Percentiles rank a stretch among this genome's conserved stretches.
These are phyloP conservation scores for Loris lydekkerianus DNA, from an alignment of 2,797 vertebrate species.

Conservation along the genomic window DNA sequence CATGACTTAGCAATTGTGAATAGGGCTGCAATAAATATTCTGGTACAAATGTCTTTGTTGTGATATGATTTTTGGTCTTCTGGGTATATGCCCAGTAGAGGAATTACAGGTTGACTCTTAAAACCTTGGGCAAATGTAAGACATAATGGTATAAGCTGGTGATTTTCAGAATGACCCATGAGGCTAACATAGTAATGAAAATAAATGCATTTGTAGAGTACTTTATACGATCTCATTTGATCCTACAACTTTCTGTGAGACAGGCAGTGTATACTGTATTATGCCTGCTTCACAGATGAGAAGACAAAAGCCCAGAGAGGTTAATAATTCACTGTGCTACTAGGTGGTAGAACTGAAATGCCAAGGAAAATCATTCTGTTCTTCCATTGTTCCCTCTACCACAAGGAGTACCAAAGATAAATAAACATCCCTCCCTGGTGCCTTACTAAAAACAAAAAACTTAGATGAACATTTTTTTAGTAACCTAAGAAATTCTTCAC, in stretches of 20 bases:
- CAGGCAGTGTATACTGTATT: not conserved
- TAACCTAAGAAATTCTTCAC: conserved; percentile 69
- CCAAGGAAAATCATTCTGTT: not conserved
- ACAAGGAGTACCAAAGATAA: not conserved
- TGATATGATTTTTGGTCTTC: too few relatives aligned
- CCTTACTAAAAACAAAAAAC: not conserved
- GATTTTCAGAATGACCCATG: not conserved
- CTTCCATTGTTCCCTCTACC: not conserved
- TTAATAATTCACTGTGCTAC: not conserved
- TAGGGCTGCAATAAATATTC: too few relatives aligned
- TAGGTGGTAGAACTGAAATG: not conserved
- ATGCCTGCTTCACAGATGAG: not conserved
- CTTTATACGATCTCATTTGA: not conserved
- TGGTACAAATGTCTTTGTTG: too few relatives aligned
- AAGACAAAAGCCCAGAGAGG: not conserved
- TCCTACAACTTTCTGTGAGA: not conserved
- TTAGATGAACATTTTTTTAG: not conserved
- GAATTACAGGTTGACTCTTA: not conserved
- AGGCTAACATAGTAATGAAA: not conserved
- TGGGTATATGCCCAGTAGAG: too few relatives aligned
- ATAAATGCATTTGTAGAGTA: not conserved
- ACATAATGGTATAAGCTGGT: not conserved
- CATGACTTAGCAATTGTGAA: too few relatives aligned
- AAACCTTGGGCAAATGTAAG: not conserved
- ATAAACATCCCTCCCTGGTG: too few relatives aligned